Evolutionary conservation across 2,113 vertebrate genomes (phyloP), one percentile per base, ranked within the genome.

Genomic region (Cavia porcellus): DNA sequence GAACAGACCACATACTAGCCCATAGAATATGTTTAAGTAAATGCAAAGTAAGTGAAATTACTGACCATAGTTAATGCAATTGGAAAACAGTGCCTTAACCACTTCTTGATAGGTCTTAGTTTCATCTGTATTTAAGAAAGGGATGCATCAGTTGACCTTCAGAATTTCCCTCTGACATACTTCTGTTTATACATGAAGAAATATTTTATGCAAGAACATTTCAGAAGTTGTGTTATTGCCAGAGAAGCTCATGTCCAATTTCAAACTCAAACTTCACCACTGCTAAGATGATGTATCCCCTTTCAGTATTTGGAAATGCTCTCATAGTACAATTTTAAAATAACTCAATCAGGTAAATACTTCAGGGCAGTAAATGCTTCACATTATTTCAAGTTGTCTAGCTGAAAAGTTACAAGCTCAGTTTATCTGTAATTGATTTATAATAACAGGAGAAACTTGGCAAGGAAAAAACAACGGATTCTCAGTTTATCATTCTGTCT

Each of bases 331-430:
- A 89, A 92, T 90, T 95, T 90, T 61, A 87, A 97, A 86, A 86
- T 81, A 97, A 82, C 59, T 93, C 72, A 90, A 74, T 92, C 74
- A 72, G 45, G 79, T 96, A 96, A 96, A 94, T 95, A 95, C 17
- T 92, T 94, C 22, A 94, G 17, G 61, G 47, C 2, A 94, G 35
- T 45, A 93, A 95, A 93, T 89, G 9, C 61, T 95, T 96, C 47
- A 42, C 74, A 90, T 82, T 85, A 52, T 89, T 74, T 79, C 4
- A 90, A 90, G 22, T 86, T 92, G 59, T 68, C 45, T 61, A 89
- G n/a, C 52, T 91, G 52, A 83, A 96, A 93, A 74, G 28, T 83
- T 92, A 82, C 15, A 72, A 79, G 82, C 59, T 94, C 64, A 92
- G 64, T 86, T 89, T 92, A 47, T 79, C 14, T 72, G 1, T 86